Evolutionary conservation across 1,140 invertebrate species (phyloP).

Genomic region (Bombus turneri): DNA sequence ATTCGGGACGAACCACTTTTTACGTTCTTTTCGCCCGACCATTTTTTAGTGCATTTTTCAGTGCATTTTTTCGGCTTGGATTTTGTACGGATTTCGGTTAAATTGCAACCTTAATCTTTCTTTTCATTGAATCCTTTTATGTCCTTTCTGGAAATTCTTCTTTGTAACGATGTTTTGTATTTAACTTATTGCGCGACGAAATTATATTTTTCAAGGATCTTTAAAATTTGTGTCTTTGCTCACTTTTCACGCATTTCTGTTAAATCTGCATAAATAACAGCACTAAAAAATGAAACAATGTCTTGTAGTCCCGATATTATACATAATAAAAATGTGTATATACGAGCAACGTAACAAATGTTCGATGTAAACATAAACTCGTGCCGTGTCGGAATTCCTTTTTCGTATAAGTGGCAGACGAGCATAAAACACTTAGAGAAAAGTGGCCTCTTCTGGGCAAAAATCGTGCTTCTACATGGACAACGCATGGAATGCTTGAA

Average conservation of each 20-base stretch:
- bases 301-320: background rate
- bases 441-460: background rate
- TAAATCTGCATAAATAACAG: background rate
- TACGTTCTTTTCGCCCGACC: background rate
- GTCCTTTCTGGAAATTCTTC: background rate
- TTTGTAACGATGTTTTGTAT: background rate
- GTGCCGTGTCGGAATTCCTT: background rate
- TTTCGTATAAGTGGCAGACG: background rate
- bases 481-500: background rate
- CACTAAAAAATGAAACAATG: background rate
- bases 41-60: background rate
- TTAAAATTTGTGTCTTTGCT: background rate
- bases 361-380: background rate
- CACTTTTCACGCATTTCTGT: background rate
- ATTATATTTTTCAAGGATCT: background rate
- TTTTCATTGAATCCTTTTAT: background rate
- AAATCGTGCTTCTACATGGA: conserved; percentile 10
- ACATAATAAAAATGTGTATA: background rate
- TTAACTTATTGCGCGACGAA: background rate
- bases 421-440: background rate
- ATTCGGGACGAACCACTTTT: background rate
- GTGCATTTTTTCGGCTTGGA: background rate
- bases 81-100: background rate
- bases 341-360: background rate
- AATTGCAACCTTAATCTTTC: background rate